Conservation (phyloP, 2,888 invertebrate genomes). For the Athetis lepigone region DNA sequence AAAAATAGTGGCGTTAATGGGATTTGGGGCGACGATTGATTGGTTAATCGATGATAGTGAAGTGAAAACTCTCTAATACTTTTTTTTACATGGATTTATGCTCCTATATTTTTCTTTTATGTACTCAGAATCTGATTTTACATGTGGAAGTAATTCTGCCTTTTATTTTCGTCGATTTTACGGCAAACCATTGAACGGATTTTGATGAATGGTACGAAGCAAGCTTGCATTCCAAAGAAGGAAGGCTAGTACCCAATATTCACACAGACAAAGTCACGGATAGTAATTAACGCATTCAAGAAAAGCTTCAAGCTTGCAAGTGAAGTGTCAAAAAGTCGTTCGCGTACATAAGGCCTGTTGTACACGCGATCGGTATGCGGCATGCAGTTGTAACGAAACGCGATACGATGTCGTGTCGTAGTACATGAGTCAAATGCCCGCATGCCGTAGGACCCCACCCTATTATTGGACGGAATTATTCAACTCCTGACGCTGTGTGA, state of each 20-base stretch:
- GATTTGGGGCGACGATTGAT: slow-evolving; percentile 49
- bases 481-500: slow-evolving; percentile 77
- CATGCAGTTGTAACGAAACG: slow-evolving; percentile 74
- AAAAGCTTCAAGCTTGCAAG: slow-evolving; percentile 14
- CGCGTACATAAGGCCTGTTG: slow-evolving; percentile 59
- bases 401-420: slow-evolving; percentile 83
- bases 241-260: too few species aligned
- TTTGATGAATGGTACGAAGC: too few species aligned
- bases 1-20: slow-evolving; percentile 55
- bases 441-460: slow-evolving; percentile 78
- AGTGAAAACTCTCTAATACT: slow-evolving; percentile 10
- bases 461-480: slow-evolving; percentile 84
- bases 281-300: too few species aligned
- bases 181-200: too few species aligned
- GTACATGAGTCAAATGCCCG: slow-evolving; percentile 83
- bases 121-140: too few species aligned
- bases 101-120: neutral
- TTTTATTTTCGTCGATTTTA: too few species aligned
- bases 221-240: too few species aligned
- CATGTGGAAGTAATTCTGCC: too few species aligned
- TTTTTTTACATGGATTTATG: too few species aligned
- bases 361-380: slow-evolving; percentile 79
- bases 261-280: too few species aligned
- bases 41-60: slow-evolving; percentile 31
- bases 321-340: slow-evolving; percentile 46